Conservation (phyloP, 2,888 invertebrate genomes). For the Tinea pellionella region DNA sequence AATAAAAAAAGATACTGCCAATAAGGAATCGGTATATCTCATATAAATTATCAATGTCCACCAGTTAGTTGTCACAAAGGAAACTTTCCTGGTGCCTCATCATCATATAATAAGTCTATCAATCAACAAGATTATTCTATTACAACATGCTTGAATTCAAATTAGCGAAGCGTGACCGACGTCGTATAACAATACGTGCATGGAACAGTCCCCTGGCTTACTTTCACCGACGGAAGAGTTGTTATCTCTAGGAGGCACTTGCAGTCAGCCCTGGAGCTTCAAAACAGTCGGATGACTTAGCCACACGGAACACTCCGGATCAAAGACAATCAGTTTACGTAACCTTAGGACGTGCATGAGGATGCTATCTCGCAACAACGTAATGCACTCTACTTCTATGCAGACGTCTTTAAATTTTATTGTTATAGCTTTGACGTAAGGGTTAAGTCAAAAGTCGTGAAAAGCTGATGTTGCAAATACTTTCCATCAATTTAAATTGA, state of each 20-base stretch:
- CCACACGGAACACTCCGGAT: neutral
- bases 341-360: constrained; percentile 5
- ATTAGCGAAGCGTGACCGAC: constrained; percentile 48
- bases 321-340: constrained; percentile 4
- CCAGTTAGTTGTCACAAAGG: constrained; percentile 33
- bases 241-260: constrained; percentile 30
- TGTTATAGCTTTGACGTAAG: neutral
- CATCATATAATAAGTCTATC: constrained; percentile 49
- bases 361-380: constrained; percentile 8
- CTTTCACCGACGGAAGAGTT: constrained; percentile 40
- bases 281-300: neutral
- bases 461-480: neutral
- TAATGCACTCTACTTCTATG: constrained; percentile 7
- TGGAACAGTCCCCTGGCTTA: constrained; percentile 29
- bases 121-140: constrained; percentile 53
- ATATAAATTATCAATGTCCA: constrained; percentile 7
- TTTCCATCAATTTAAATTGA: neutral
- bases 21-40: neutral
- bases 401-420: constrained; percentile 4
- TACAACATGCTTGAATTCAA: constrained; percentile 46
- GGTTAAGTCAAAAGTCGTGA: neutral
- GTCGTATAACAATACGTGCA: constrained; percentile 40
- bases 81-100: constrained; percentile 47
- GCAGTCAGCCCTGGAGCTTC: constrained; percentile 16
- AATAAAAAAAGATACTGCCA: neutral